A percentile compares a stretch with the other conserved stretches of the same genome.
These are phyloP conservation scores for Asobara japonica DNA, from an alignment of 1,140 invertebrate species.

Conservation along the genomic window DNA sequence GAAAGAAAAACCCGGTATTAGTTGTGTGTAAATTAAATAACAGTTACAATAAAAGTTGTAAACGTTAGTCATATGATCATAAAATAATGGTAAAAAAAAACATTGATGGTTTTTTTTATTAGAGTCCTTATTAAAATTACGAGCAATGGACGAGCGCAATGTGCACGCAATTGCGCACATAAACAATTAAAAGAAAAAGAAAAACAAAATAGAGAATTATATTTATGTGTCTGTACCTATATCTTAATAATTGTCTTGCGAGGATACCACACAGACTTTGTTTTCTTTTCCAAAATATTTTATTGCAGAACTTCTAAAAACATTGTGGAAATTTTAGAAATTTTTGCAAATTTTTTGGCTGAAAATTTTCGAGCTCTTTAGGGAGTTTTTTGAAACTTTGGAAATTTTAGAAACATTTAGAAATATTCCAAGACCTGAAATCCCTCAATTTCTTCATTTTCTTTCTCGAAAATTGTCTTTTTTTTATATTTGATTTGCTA, in stretches of 20 bases:
- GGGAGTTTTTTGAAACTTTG: too few species aligned
- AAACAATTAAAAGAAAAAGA: background rate
- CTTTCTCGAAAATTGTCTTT: too few species aligned
- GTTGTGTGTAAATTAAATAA: conserved; percentile 7
- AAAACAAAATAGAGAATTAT: conserved; percentile 14
- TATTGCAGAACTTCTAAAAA: background rate
- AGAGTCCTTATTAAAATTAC: background rate
- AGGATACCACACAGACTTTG: conserved; percentile 16
- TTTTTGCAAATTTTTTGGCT: background rate
- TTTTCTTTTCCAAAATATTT: background rate
- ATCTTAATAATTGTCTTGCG: conserved; percentile 18
- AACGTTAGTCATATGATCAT: conserved; percentile 1
- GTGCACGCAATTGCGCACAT: background rate
- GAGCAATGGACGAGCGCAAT: background rate
- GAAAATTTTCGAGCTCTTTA: too few species aligned
- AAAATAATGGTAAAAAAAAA: background rate
- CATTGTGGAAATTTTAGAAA: background rate
- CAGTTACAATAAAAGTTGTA: conserved; percentile 1
- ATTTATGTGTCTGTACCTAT: conserved; percentile 1
- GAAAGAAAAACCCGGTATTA: background rate
- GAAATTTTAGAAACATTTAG: too few species aligned
- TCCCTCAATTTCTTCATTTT: too few species aligned
- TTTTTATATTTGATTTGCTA: too few species aligned
- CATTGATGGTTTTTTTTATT: conserved; percentile 6
- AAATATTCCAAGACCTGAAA: too few species aligned